phyloP scores from a whole-genome alignment of 64 coral and sea anemone genomes.

The Stichodactyla mertensii region DNA sequence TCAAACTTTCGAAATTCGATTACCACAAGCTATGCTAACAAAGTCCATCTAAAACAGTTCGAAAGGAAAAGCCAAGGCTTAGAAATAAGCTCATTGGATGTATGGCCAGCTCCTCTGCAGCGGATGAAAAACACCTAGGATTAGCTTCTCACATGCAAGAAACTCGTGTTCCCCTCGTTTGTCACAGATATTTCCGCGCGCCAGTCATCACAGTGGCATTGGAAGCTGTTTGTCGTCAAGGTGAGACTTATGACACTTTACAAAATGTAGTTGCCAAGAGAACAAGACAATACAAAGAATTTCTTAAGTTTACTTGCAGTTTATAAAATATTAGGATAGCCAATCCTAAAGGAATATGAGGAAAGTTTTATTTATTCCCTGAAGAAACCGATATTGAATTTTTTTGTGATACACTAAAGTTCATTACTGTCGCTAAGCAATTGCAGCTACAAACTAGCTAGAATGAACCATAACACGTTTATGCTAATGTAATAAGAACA shows the following conservation, averaged over 20 bases:
- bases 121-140: not conserved
- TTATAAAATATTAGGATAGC: not conserved
- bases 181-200: not conserved
- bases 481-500: too few species aligned
- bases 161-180: not conserved
- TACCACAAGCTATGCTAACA: not conserved
- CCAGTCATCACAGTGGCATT: not conserved
- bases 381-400: not conserved
- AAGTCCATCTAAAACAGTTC: not conserved
- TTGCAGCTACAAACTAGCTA: too few species aligned
- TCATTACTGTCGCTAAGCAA: too few species aligned
- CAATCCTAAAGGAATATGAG: not conserved
- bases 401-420: too few species aligned
- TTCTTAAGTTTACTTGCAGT: not conserved
- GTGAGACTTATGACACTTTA: not conserved
- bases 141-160: not conserved
- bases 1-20: not conserved
- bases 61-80: not conserved
- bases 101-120: not conserved
- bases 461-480: too few species aligned
- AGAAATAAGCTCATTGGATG: not conserved
- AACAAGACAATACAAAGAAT: not conserved
- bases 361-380: not conserved
- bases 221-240: not conserved
- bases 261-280: conserved; percentile 7